phyloP scores from a whole-genome alignment of 1,140 invertebrate species.

The Apis florea region DNA sequence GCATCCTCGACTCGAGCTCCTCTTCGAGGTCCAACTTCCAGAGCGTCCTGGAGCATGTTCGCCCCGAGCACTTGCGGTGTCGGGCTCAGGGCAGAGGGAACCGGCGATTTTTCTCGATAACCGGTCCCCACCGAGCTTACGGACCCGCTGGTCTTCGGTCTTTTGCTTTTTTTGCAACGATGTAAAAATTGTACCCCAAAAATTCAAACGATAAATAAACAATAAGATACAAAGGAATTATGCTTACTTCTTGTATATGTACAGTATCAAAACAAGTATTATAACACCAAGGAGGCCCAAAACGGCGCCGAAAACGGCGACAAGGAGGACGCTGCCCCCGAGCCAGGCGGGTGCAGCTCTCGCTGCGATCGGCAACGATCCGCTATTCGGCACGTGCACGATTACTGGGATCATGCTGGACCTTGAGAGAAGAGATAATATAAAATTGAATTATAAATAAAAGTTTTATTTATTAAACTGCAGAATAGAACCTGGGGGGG shows the following conservation, averaged over 20 bases:
- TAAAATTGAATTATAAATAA: background rate
- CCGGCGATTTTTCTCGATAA: slow-evolving; percentile 77
- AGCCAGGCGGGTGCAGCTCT: slow-evolving; percentile 78
- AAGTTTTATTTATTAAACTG: background rate
- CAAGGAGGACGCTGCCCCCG: slow-evolving; percentile 82
- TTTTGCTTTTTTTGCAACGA: slow-evolving; percentile 78
- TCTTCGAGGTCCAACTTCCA: slow-evolving; percentile 64
- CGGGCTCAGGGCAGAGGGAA: slow-evolving; percentile 74
- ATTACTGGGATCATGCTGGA: slow-evolving; percentile 87
- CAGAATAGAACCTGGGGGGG: slow-evolving; percentile 84
- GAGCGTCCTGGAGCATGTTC: slow-evolving; percentile 71
- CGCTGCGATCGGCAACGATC: slow-evolving; percentile 77
- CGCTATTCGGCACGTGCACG: slow-evolving; percentile 84
- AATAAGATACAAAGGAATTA: no score
- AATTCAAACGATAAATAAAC: no score
- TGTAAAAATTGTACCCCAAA: background rate
- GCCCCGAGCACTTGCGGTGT: slow-evolving; percentile 77
- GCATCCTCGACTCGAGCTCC: background rate
- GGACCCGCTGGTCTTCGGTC: slow-evolving; percentile 78
- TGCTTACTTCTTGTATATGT: slow-evolving; percentile 89
- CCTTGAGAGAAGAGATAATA: slow-evolving; percentile 71
- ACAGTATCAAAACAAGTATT: slow-evolving; percentile 86
- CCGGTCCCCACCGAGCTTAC: slow-evolving; percentile 76
- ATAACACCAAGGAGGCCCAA: slow-evolving; percentile 87
- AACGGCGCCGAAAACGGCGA: slow-evolving; percentile 86